These are phyloP conservation scores for Macaca nemestrina DNA, from an alignment of 2,113 vertebrate genomes.

Conservation along the genomic window DNA sequence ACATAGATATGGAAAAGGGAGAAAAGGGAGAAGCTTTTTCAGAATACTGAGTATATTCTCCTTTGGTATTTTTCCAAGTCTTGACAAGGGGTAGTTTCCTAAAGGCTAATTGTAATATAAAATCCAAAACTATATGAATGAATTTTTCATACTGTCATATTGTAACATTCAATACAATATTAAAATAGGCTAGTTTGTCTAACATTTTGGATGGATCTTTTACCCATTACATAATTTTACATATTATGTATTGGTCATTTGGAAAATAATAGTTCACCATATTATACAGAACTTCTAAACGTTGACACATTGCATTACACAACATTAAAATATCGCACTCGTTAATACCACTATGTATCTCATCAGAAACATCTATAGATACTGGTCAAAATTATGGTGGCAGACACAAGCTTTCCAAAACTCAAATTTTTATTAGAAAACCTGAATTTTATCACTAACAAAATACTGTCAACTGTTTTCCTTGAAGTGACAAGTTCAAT, in stretches of 20 bases:
- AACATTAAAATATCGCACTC: background rate
- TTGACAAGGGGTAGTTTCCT: background rate
- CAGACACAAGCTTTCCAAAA: background rate
- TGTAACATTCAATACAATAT: background rate
- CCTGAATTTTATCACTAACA: background rate
- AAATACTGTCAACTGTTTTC: background rate
- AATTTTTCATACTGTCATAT: background rate
- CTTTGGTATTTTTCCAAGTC: background rate
- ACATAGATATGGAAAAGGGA: background rate
- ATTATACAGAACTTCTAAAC: background rate
- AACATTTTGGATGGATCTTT: background rate
- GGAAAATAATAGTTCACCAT: background rate
- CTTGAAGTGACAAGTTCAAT: background rate
- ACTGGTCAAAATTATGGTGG: background rate
- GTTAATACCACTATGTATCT: background rate
- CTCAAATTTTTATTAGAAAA: background rate
- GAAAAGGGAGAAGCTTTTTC: background rate
- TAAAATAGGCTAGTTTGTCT: background rate
- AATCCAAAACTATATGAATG: background rate
- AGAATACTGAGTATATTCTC: background rate
- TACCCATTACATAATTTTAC: background rate
- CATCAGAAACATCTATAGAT: background rate
- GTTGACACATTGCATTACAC: background rate
- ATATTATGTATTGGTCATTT: background rate
- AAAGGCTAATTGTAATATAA: background rate